These are phyloP conservation scores for Nasua narica DNA, from an alignment of 2,797 vertebrate species.

Conservation along the genomic window DNA sequence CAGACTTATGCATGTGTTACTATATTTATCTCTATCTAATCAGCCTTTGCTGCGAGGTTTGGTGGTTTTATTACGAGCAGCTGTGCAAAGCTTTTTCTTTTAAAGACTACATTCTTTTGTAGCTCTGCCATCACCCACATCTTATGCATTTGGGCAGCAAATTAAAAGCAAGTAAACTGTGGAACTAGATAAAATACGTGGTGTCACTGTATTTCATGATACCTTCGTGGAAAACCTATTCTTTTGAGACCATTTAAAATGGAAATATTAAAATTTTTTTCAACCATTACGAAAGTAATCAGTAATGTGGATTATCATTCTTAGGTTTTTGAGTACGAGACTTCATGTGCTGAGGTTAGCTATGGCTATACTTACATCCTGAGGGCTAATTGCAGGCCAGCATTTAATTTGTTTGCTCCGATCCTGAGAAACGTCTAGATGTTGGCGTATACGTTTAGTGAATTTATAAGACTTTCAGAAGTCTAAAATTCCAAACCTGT, in stretches of 20 bases:
- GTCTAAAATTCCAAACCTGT: not conserved
- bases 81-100: constrained; percentile 29
- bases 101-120: not conserved
- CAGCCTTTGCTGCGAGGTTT: constrained; percentile 16
- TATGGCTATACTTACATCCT: not conserved
- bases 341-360: not conserved
- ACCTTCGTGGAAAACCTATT: not conserved
- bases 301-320: not conserved
- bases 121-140: not conserved
- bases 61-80: constrained; percentile 29
- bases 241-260: not conserved
- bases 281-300: not conserved
- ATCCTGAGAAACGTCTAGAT: not conserved
- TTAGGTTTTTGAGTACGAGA: not conserved
- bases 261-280: not conserved
- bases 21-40: constrained; percentile 51
- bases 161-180: not conserved
- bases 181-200: not conserved
- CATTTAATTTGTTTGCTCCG: not conserved
- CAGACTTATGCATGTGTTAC: not conserved
- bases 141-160: not conserved
- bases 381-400: not conserved
- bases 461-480: not conserved
- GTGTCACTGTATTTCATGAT: not conserved
- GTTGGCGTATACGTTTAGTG: not conserved